Base-by-base conservation (phyloP, 2,888 invertebrate species). In the Carterocephalus palaemon region DNA sequence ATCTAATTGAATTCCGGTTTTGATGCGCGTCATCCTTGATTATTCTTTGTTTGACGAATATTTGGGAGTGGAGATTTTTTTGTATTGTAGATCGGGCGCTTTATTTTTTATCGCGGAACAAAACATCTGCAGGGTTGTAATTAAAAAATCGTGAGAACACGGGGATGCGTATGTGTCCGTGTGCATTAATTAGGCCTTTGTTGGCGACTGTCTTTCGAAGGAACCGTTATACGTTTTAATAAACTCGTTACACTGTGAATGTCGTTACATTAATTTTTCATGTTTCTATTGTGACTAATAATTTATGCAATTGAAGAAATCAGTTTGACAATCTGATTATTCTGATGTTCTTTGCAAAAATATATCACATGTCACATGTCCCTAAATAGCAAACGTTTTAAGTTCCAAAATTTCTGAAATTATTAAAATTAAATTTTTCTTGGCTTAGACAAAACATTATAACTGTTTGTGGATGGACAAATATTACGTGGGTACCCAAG, bases 91-190 rank as follows among this genome's bases (percentile, higher is more conserved):
- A 65, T 60, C 58, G 62, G 68, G 63, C 64, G 64, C 64, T 67
- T 75, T 72, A 64, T 73, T 73, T 76, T 72, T 70, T 65, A 60
- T 57, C 47, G 50, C 56, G 60, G 74, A 70, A 73, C 71, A 72
- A 75, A 79, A 73, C 77, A 80, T 80, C 81, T 83, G 83, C 71
- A 59, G 62, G 69, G 62, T 70, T 59, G 70, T 76, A 84, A 86
- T 84, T 84, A 81, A 76, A 79, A 77, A 78, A 73, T 68, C 86
- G 86, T 86, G 86, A 83, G 86, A 86, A 85, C 67, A 63, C 59
- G 63, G 73, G 70, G 70, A 67, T 56, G 65, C 42, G 64, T 64
- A 71, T 59, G 62, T 68, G 62, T 68, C 60, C 62, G 67, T 64
- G 45, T 52, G 52, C 39, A 75, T 78, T 84, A 75, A 79, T 79